Base-by-base conservation (phyloP, 2,888 invertebrate genomes). In the Stegophylla sp. region DNA sequence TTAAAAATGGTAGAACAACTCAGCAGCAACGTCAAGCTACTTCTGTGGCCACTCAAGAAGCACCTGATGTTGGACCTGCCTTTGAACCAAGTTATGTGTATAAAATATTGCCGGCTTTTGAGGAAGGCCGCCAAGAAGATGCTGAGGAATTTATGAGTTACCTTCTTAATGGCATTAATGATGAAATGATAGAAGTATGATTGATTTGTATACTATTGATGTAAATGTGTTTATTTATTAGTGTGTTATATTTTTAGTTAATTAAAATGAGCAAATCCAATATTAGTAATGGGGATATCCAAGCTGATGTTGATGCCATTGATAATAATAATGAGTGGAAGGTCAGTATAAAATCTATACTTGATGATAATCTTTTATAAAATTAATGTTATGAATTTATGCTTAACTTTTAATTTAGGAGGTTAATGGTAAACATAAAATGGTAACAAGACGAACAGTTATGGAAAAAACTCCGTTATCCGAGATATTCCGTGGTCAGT, bases 121-220 rank as follows among this genome's bases (percentile, higher is more conserved):
- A 93, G 1, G 91, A 92, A 75, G 97, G 96, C 0, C 89, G 95
- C 26, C 98, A 98, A 87, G 97, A 98, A 86, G 98, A 98, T 88
- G 98, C 98, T 0, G 98, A 98, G 87, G 98, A 98, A 86, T 97
- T 98, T 88, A 90, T 98, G 1, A 94, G 96, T 10, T 95, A 94
- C 86, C 89, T 98, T 83, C 89, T 98, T 34, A 98, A 97, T 88
- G 94, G 94, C 41, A 90, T 98, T 81, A 97, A 97, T 86, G 98
- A 98, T 87, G 98, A 98, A 88, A 97, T 98, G 96, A 89, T 95
- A 3, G 95, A 96, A 82, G 85, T 85, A 75, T 83, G 83, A 67
- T 3, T 56, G 20, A 12, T 20, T 3, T 56, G 23, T 56, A 7
- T 20, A 10, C 20, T 56, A 23, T 56, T 56, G 20, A 12, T 53